Evolutionary conservation across 2,113 vertebrate species (phyloP), one percentile per base, ranked within the genome.

Genomic region (Cacatua alba): DNA sequence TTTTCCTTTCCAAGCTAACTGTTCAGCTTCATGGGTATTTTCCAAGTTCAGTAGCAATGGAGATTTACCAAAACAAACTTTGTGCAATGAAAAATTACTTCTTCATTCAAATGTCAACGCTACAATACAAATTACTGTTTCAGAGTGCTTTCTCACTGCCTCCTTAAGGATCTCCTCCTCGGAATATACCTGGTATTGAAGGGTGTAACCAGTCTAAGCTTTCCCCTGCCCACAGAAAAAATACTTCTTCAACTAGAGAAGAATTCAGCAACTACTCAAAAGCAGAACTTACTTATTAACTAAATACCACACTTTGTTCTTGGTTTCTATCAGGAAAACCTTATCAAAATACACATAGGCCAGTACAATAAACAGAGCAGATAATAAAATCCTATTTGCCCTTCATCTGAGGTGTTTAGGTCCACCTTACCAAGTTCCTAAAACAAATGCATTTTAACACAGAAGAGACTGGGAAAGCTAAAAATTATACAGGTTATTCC

Each of bases 261-360:
- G 43, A 89, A 80, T 44, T 77, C 59, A 74, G 52, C 23, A 74
- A 71, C 57, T 67, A 83, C 33, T 78, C 39, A 91, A 92, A 88
- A 90, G 69, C 33, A 72, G 65, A 63, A 77, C 55, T 76, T 93
- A 95, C 86, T 94, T 63, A 97, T 90, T 97, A 97, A 97, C 92
- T 67, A 92, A 70, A 72, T 43, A 43, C 29, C 52, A 79, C 52
- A 80, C 86, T 86, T 96, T 64, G 75, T 59, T 91, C 94, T 64
- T 53, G 46, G 60, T 60, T 94, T 88, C 4, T 92, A 97, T 91
- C 70, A 90, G 69, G 70, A 94, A 94, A 92, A 49, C 55, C 69
- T 95, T 91, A 96, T 92, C 95, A 86, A 90, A 90, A 90, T 51
- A 46, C 31, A 60, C 33, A 95, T 6, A 59, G 33, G n/a, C 44